Evolutionary conservation across 2,113 vertebrate genomes (phyloP).

Genomic region (Chrysemys picta): DNA sequence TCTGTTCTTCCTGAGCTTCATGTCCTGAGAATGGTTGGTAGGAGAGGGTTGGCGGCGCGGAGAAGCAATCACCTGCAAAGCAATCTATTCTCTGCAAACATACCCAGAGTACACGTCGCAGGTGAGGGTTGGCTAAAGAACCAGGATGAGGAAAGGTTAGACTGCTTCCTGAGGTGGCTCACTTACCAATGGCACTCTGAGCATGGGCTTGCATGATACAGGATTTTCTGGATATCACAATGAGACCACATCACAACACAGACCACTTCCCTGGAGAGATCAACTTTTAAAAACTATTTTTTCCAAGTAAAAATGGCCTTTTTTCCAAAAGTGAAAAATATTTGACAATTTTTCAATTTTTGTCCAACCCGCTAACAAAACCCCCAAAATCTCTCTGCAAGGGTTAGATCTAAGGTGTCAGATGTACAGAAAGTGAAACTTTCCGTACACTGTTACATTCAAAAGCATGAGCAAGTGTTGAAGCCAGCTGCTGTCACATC

Average conservation of each 20-base stretch:
- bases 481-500: too few species aligned
- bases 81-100: background rate
- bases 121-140: background rate
- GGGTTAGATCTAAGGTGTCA: too few species aligned
- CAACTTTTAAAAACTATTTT: background rate
- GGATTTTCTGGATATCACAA: background rate
- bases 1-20: background rate
- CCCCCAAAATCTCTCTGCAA: too few species aligned
- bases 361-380: too few species aligned
- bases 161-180: background rate
- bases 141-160: background rate
- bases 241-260: background rate
- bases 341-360: too few species aligned
- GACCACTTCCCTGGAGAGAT: background rate
- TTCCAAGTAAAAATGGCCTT: too few species aligned
- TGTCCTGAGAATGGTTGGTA: background rate
- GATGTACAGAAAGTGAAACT: too few species aligned
- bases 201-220: background rate
- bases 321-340: too few species aligned
- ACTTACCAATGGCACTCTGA: background rate
- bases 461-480: too few species aligned
- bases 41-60: rapidly evolving
- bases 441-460: too few species aligned
- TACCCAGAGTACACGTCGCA: rapidly evolving
- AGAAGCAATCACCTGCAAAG: background rate